A percentile compares a stretch with the other conserved stretches of the same genome.
phyloP scores from a whole-genome alignment of 2,888 invertebrate genomes.

The Agrochola litura region DNA sequence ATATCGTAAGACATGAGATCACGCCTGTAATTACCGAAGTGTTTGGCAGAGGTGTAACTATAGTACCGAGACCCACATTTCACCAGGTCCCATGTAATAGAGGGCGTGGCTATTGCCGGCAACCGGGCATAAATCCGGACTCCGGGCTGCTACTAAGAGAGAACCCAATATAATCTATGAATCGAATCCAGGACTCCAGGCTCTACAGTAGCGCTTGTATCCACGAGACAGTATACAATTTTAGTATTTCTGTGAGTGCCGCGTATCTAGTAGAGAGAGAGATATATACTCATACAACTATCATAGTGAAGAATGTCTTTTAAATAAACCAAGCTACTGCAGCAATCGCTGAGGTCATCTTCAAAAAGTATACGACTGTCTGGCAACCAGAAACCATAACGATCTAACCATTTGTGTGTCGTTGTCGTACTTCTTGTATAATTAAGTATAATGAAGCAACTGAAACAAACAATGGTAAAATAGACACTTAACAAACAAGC shows the following conservation, averaged over 20 bases:
- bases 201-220: background rate
- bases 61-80: background rate
- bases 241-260: background rate
- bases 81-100: background rate
- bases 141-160: background rate
- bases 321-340: background rate
- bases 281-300: background rate
- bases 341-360: background rate
- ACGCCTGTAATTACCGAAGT: background rate
- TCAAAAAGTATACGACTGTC: background rate
- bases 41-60: background rate
- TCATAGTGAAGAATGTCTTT: background rate
- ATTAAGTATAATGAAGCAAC: constrained; percentile 8
- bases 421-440: background rate
- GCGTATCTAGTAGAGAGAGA: background rate
- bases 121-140: background rate
- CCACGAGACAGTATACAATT: background rate
- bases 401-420: background rate
- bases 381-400: background rate
- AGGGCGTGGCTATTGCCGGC: background rate
- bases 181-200: background rate
- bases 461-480: constrained; percentile 30
- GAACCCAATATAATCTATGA: background rate
- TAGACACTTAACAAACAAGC: constrained; percentile 24
- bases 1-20: background rate